Base-by-base conservation (phyloP, 2,113 vertebrate species). In the Caranx melampygus region DNA sequence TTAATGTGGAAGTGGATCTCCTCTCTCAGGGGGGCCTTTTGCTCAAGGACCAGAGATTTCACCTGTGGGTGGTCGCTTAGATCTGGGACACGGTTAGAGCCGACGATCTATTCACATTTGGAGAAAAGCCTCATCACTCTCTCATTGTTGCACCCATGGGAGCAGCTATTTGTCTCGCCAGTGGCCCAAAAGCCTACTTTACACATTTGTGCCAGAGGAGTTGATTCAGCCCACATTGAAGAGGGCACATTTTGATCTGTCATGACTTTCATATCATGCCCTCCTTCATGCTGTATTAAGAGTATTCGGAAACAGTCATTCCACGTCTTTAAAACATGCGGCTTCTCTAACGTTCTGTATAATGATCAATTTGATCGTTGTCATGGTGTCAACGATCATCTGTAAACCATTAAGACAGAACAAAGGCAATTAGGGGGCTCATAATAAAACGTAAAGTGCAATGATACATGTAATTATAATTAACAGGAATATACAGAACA, bases 31-130 rank as follows among this genome's bases (percentile, higher is more conserved):
- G 84, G 89, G 75, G 75, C 44, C 63, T 66, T 89, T 83, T 79
- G 83, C 81, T 67, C 79, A 59, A 86, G 72, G 89, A 84, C 63
- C 60, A 76, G 77, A 90, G 79, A 82, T 79, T 77, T 91, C 79
- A 91, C 90, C 87, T 90, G 89, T 91, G 87, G 90, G 90, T 91
- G 92, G 90, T 87, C 88, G 31, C 74, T 74, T 73, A 90, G 90
- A 89, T 88, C 81, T 87, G 80, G 91, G 88, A 89, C 85, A 42
- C 82, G 74, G 84, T 88, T 87, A 87, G 75, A 74, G 85, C 44
- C 12, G 49, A 78, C 62, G 83, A 89, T 91, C 85, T 47, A 61
- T 91, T 91, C 91, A 86, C 83, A 83, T 91, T 88, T 82, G 40
- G 83, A 88, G 83, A 87, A 90, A 86, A 77, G 83, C 59, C 86